Evolutionary conservation across 2,113 vertebrate genomes (phyloP).

Genomic region (Mesocricetus auratus): DNA sequence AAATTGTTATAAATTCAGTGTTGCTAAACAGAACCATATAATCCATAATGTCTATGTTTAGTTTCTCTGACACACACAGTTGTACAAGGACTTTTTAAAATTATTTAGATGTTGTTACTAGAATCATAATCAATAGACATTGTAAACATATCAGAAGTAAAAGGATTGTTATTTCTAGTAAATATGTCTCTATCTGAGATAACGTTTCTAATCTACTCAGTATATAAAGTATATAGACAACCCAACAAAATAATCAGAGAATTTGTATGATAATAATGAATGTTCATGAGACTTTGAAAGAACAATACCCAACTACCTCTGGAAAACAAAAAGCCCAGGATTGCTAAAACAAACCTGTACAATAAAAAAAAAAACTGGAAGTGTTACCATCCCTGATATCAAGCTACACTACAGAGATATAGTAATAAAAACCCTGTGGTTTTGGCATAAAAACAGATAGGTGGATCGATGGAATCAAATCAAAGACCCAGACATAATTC

Average conservation of each 20-base stretch:
- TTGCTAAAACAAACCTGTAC: neutral
- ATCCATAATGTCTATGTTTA: conserved; percentile 34
- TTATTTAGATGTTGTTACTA: neutral
- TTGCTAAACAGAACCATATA: conserved; percentile 51
- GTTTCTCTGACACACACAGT: neutral
- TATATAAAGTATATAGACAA: neutral
- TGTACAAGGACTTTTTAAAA: neutral
- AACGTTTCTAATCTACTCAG: neutral
- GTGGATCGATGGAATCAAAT: neutral
- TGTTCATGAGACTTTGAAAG: neutral
- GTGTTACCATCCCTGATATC: neutral
- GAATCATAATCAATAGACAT: neutral
- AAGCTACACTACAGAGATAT: neutral
- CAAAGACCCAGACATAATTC: neutral
- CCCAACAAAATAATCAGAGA: neutral
- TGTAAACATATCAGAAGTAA: neutral
- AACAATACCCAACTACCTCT: neutral
- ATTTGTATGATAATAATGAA: neutral
- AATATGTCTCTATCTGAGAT: neutral
- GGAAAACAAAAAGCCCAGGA: neutral
- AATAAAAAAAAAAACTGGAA: neutral
- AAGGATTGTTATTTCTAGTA: neutral
- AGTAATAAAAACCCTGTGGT: neutral
- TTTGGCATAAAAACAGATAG: neutral
- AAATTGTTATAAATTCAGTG: conserved; percentile 56